Percentiles rank a stretch among this genome's conserved stretches.
Conservation (phyloP, 2,888 invertebrate species). For the Platypus cylindrus region DNA sequence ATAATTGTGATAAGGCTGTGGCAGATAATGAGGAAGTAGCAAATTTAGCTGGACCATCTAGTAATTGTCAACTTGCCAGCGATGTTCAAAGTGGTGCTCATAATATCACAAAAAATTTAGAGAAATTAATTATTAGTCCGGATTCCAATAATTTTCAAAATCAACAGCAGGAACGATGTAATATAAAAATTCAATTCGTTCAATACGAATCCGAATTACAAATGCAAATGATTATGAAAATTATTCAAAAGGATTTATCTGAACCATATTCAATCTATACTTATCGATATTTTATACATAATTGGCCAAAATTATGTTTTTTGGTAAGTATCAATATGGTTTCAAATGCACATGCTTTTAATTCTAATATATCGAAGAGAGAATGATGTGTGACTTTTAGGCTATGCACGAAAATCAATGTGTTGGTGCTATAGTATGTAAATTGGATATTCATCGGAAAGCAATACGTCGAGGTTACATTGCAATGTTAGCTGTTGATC, state of each 20-base stretch:
- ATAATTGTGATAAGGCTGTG: slow-evolving; percentile 6
- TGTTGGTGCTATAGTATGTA: slow-evolving; percentile 98
- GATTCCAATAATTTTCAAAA: slow-evolving; percentile 1
- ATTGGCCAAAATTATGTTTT: slow-evolving; percentile 99
- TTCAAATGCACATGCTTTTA: background rate
- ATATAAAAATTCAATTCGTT: slow-evolving; percentile 41
- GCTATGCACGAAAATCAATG: slow-evolving; percentile 78
- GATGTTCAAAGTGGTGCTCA: slow-evolving; percentile 6
- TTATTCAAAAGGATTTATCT: slow-evolving; percentile 97
- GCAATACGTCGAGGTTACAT: slow-evolving; percentile 92
- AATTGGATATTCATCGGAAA: slow-evolving; percentile 84
- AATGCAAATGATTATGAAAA: slow-evolving; percentile 97
- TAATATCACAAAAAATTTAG: slow-evolving; percentile 8
- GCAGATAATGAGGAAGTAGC: slow-evolving; percentile 13
- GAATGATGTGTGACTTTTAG: slow-evolving; percentile 33
- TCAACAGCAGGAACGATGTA: slow-evolving; percentile 6
- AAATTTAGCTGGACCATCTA: slow-evolving; percentile 10
- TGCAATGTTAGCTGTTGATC: slow-evolving; percentile 98
- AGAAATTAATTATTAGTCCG: slow-evolving; percentile 9
- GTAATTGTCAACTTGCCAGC: slow-evolving; percentile 9
- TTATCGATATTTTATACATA: slow-evolving; percentile 99
- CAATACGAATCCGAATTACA: slow-evolving; percentile 91
- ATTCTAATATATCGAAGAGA: background rate
- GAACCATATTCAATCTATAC: slow-evolving; percentile 99
- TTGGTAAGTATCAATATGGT: slow-evolving; percentile 47